Evolutionary conservation across 2,797 vertebrate species (phyloP), one percentile per base, ranked within the genome.

Genomic region (Chelmon rostratus): DNA sequence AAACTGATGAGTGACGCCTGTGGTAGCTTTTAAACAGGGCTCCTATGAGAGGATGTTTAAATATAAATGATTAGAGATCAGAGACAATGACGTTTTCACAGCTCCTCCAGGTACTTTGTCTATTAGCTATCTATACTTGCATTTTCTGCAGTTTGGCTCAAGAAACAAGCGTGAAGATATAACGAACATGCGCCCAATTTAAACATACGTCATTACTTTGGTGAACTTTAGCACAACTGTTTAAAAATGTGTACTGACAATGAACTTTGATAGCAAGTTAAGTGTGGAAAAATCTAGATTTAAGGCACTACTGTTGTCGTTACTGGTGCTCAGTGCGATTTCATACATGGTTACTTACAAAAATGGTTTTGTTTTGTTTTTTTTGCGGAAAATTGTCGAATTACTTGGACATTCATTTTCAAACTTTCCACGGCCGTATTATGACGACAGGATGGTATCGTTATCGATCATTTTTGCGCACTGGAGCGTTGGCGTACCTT

Each of bases 401-500:
- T 31, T 10, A 56, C 7, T 56, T 31, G 54, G 21, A 6, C 21
- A 23, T 0, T 58, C 37, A 37, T 59, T n/a, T 25, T 16, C n/a
- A 62, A 10, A 28, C 38, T 18, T 18, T 52, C 15, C n/a, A 13
- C 7, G 11, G 18, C 4, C 1, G 4, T 11, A 7, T 23, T 10
- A 18, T 23, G 5, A 25, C 12, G 25, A 31, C 5, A 7, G 10
- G n/a, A 4, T 0, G 11, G 28, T 7, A 1, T 6, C 15, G 0
- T 38, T 23, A n/a, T 11, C 1, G 1, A 23, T 33, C 16, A 19
- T 6, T 3, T 8, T 42, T 8, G 0, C 46, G 31, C 3, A 2
- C 1, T 23, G 15, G 16, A 35, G 15, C 16, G 8, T 38, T 15
- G 61, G 1, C 74, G 3, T 93, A 99, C 98, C 98, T 97, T 93